Base-by-base conservation (phyloP, 2,888 invertebrate genomes). In the Xestia ashworthii region DNA sequence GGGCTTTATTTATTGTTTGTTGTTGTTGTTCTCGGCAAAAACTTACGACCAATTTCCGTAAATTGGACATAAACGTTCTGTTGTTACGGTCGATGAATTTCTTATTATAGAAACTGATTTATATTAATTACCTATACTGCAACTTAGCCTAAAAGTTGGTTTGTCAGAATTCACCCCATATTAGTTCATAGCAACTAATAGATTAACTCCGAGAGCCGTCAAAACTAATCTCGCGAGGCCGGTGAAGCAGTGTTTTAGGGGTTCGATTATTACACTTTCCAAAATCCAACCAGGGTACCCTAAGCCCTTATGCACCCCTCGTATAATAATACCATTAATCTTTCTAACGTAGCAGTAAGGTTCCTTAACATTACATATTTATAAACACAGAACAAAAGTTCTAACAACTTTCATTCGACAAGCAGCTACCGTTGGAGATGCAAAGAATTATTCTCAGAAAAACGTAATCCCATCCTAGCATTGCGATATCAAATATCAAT, bases 401-500 rank as follows among this genome's bases (percentile, higher is more conserved):
- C 22, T 32, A 64, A 41, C 14, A 58, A 65, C n/a, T 58, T 72
- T 32, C 58, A 48, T 67, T 41, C 44, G 25, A 25, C 19, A 69
- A 50, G 50, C 62, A 41, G 55, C 62, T 71, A 65, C 77, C 58
- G 32, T 58, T 44, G 50, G 41, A 46, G 22, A 55, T 78, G 41
- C 55, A 55, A 38, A 69, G 8, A 77, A 48, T 8, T 64, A 67
- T 72, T 75, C 69, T 48, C 62, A 25, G 62, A 70, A 60, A 64
- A 19, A 73, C 6, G 58, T 73, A 71, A 81, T 83, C 44, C 71
- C 48, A 88, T 83, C 25, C 41, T 66, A 62, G 77, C 53, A 71
- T 77, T 71, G 76, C 71, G 67, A 72, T 70, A 87, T 87, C 81
- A 78, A 84, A 85, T 82, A 83, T 83, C 83, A 79, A 83, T 85